These are phyloP conservation scores for Pyralis farinalis DNA, from an alignment of 2,888 invertebrate genomes.

Conservation along the genomic window DNA sequence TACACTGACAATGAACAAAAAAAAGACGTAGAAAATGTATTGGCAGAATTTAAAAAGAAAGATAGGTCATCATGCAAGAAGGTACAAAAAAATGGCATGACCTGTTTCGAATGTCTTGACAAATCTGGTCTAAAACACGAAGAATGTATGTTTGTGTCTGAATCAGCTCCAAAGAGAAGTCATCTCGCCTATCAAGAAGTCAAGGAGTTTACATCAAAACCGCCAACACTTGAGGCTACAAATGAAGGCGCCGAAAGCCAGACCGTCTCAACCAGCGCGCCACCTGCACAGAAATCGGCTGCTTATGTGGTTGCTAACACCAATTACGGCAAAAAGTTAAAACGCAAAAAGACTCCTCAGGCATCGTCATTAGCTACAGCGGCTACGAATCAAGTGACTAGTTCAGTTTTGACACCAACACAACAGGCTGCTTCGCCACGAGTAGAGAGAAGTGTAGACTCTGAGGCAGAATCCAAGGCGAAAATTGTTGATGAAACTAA, in stretches of 20 bases:
- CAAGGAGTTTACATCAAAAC: conserved; percentile 81
- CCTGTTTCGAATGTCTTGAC: conserved; percentile 87
- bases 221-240: conserved; percentile 48
- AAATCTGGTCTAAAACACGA: conserved; percentile 86
- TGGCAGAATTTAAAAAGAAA: conserved; percentile 87
- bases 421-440: conserved; percentile 28
- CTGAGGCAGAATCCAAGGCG: conserved; percentile 48
- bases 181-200: conserved; percentile 85
- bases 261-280: conserved; percentile 58
- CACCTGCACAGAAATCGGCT: conserved; percentile 54
- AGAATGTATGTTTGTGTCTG: conserved; percentile 89
- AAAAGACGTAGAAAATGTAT: conserved; percentile 85
- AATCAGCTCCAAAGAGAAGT: conserved; percentile 83
- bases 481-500: conserved; percentile 55
- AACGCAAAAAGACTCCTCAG: conserved; percentile 61
- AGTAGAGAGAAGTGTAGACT: conserved; percentile 57
- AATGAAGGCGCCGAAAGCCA: conserved; percentile 63
- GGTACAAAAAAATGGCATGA: conserved; percentile 87
- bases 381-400: conserved; percentile 40
- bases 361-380: conserved; percentile 31
- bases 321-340: conserved; percentile 61
- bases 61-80: conserved; percentile 87
- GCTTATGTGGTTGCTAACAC: conserved; percentile 58
- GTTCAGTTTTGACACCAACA: conserved; percentile 25
- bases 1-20: conserved; percentile 79